Evolutionary conservation across 37 sponge, comb jelly and placozoan species (phyloP).

Genomic region (Petrosia ficiformis): DNA sequence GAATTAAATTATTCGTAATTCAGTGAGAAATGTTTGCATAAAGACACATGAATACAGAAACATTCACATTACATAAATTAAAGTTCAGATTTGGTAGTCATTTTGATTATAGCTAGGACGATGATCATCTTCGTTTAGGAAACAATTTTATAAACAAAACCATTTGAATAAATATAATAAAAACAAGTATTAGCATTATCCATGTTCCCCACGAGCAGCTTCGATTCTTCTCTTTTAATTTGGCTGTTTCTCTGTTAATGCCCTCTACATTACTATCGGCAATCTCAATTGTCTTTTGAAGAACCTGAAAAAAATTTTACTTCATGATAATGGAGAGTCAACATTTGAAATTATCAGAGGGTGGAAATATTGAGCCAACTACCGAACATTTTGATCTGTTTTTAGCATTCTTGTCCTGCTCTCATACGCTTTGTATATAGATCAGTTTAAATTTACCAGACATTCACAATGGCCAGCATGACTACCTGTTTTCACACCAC

Average conservation of each 20-base stretch:
- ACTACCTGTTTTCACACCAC: too few relatives aligned
- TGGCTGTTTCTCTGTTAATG: slow-evolving; percentile 42
- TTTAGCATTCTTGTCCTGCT: too few relatives aligned
- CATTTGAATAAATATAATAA: slow-evolving; percentile 66
- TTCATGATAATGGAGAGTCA: too few relatives aligned
- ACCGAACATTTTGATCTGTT: too few relatives aligned
- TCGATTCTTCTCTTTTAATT: slow-evolving; percentile 47
- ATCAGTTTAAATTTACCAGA: too few relatives aligned
- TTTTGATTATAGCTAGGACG: neutral
- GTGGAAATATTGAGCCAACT: too few relatives aligned
- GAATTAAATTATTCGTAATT: too few relatives aligned
- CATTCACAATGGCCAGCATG: too few relatives aligned
- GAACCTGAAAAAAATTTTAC: slow-evolving; percentile 12
- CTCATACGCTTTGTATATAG: too few relatives aligned
- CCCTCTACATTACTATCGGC: slow-evolving; percentile 63
- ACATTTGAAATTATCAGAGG: too few relatives aligned
- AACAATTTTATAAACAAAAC: slow-evolving; percentile 71
- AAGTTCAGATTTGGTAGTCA: neutral
- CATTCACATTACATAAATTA: neutral
- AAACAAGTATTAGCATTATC: slow-evolving; percentile 59
- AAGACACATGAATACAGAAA: neutral
- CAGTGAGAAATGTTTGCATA: too few relatives aligned
- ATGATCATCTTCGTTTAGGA: slow-evolving; percentile 35
- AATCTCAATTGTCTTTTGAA: slow-evolving; percentile 22
- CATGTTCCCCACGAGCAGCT: slow-evolving; percentile 59